These are phyloP conservation scores for Mixornis gularis DNA, from an alignment of 2,113 vertebrate species.

Conservation along the genomic window DNA sequence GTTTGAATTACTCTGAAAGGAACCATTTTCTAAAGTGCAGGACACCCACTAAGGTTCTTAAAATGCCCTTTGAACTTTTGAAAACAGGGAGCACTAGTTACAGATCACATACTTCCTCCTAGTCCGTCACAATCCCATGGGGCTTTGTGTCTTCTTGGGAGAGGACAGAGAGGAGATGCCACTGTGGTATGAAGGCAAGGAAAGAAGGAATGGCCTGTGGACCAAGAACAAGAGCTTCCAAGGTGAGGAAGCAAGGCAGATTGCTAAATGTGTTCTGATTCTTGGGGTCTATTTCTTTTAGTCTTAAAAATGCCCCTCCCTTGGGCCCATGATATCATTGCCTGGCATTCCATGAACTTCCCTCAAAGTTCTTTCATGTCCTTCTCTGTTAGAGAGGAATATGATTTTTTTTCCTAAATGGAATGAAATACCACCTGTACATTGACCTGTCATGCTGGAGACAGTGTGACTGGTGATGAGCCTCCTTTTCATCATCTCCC, in stretches of 20 bases:
- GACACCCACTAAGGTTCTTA: not conserved
- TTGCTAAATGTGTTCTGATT: not conserved
- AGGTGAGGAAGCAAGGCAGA: not conserved
- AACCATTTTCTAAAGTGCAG: not conserved
- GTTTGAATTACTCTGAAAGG: not conserved
- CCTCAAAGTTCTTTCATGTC: not conserved
- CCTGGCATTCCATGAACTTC: not conserved
- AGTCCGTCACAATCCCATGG: rapidly evolving
- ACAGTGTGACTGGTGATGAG: not conserved
- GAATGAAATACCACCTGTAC: not conserved
- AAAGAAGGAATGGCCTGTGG: not conserved
- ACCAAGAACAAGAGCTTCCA: not conserved
- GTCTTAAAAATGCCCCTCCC: not conserved
- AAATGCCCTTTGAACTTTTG: not conserved
- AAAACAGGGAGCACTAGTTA: not conserved
- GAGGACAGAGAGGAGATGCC: not conserved
- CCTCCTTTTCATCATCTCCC: not conserved
- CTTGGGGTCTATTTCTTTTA: not conserved
- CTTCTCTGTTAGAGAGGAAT: not conserved
- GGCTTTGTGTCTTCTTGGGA: not conserved
- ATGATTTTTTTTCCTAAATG: not conserved
- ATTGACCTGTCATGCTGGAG: not conserved
- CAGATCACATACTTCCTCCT: not conserved
- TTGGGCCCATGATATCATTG: not conserved
- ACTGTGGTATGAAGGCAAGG: not conserved